A percentile compares a stretch with the other conserved stretches of the same genome.
These are phyloP conservation scores for Gandaritis pyraliata DNA, from an alignment of 2,888 invertebrate species.

Conservation along the genomic window DNA sequence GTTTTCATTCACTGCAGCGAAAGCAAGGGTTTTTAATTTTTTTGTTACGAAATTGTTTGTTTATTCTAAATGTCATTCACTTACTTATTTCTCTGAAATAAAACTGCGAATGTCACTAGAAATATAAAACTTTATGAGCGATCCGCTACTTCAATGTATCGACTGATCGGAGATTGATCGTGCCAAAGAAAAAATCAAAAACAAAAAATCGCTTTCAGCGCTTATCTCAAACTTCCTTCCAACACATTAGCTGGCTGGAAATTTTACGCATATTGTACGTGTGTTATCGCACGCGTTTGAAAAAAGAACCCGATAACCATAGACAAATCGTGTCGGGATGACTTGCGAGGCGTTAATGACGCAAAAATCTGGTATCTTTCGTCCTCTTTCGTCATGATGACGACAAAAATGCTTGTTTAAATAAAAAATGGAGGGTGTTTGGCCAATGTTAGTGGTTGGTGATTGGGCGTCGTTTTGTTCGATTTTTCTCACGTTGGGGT, in stretches of 20 bases:
- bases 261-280: constrained; percentile 79
- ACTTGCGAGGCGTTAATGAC: constrained; percentile 78
- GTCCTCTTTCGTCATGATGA: constrained; percentile 69
- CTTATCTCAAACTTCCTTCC: constrained; percentile 78
- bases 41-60: constrained; percentile 29
- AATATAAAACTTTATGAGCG: constrained; percentile 1
- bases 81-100: constrained; percentile 5
- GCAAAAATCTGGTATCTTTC: constrained; percentile 73
- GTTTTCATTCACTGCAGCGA: constrained; percentile 53
- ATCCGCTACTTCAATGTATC: constrained; percentile 9
- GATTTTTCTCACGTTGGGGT: constrained; percentile 77
- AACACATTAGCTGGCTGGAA: constrained; percentile 75
- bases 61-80: constrained; percentile 13
- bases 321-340: constrained; percentile 80
- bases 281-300: constrained; percentile 69
- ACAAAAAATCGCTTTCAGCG: constrained; percentile 68
- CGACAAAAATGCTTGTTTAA: constrained; percentile 64
- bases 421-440: constrained; percentile 58
- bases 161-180: constrained; percentile 18
- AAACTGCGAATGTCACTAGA: constrained; percentile 9
- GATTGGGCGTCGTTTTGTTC: constrained; percentile 71
- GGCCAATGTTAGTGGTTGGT: constrained; percentile 60
- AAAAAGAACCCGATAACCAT: constrained; percentile 77
- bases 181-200: constrained; percentile 39
- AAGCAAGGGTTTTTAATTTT: constrained; percentile 51